phyloP scores from a whole-genome alignment of 1,140 invertebrate species.

The Drosophila sechellia region DNA sequence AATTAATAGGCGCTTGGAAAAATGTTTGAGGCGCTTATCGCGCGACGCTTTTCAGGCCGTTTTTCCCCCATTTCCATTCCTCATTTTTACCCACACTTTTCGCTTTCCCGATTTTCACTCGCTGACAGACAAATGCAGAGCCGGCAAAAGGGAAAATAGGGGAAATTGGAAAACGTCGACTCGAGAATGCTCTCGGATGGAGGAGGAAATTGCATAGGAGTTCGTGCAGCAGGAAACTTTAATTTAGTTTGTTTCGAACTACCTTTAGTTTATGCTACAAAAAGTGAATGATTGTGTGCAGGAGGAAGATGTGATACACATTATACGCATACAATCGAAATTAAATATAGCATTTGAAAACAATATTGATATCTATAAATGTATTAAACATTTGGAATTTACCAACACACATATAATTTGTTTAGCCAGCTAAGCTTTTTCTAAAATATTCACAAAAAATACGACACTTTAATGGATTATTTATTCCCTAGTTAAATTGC shows the following conservation, averaged over 20 bases:
- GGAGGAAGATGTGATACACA: too few relatives aligned
- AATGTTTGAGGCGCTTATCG: conserved; percentile 73
- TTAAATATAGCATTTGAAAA: too few relatives aligned
- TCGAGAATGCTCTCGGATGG: conserved; percentile 12
- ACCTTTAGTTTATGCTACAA: not conserved
- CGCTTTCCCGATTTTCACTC: not conserved
- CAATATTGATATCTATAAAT: too few relatives aligned
- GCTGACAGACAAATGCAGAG: conserved; percentile 11
- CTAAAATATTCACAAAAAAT: not conserved
- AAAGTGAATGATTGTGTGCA: too few relatives aligned
- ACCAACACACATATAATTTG: too few relatives aligned
- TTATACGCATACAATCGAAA: too few relatives aligned
- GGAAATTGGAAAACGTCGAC: conserved; percentile 26
- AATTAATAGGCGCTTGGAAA: conserved; percentile 75
- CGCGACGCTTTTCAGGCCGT: conserved; percentile 64
- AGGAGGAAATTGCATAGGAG: conserved; percentile 16
- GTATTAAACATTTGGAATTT: too few relatives aligned
- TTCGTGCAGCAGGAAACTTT: not conserved
- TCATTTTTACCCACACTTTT: not conserved
- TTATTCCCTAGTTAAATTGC: conserved; percentile 15
- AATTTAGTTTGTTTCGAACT: not conserved
- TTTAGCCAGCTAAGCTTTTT: not conserved
- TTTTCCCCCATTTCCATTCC: not conserved
- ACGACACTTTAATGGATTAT: conserved; percentile 12
- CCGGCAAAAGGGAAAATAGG: not conserved